Conservation (phyloP, 2,113 vertebrate genomes). For the Dicaeum eximium region DNA sequence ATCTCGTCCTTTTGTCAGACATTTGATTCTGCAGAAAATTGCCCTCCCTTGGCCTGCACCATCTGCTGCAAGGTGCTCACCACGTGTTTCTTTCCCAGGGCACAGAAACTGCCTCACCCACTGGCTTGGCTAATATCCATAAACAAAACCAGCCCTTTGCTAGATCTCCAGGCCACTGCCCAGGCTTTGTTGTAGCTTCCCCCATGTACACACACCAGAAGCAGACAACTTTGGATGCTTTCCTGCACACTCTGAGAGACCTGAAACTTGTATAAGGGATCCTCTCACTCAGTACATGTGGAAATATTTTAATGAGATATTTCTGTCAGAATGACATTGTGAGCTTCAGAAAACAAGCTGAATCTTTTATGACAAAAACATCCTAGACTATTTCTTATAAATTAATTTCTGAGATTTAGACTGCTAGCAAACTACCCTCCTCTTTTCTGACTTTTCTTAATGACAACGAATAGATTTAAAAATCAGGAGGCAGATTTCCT, state of each 20-base stretch:
- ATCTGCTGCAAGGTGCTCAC: not conserved
- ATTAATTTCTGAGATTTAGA: not conserved
- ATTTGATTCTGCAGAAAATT: not conserved
- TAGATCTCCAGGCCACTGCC: not conserved
- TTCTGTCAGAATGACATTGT: not conserved
- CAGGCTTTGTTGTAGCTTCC: accelerated
- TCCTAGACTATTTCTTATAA: not conserved
- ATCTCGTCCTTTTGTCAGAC: not conserved
- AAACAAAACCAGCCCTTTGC: not conserved
- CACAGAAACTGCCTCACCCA: not conserved
- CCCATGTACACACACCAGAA: not conserved
- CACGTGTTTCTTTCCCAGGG: not conserved
- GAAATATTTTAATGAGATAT: not conserved
- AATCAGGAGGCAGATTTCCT: not conserved
- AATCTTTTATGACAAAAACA: not conserved
- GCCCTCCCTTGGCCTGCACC: not conserved
- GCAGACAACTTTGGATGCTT: not conserved
- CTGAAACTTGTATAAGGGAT: not conserved
- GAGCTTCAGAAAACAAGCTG: not conserved
- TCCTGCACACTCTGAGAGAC: not conserved
- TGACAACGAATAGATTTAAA: not conserved
- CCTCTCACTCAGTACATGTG: accelerated
- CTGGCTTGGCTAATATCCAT: not conserved
- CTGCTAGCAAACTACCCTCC: not conserved
- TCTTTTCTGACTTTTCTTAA: not conserved